Percentiles rank a stretch among this genome's conserved stretches.
phyloP scores from a whole-genome alignment of 2,113 vertebrate species.

The Edolisoma coerulescens region DNA sequence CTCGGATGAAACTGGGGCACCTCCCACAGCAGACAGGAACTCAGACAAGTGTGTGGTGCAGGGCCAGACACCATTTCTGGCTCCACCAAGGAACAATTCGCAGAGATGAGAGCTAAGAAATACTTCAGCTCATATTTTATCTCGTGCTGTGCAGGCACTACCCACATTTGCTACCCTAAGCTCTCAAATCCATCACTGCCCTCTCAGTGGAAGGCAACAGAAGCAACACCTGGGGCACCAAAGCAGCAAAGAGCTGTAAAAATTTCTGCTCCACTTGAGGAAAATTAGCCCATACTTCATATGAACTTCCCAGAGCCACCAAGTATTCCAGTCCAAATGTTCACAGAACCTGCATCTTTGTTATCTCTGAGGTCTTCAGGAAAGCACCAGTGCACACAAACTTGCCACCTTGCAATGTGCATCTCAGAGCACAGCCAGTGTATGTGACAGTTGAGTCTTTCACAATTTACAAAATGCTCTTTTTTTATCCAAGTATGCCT shows the following conservation, averaged over 20 bases:
- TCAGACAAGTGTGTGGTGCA: background rate
- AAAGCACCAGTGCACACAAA: background rate
- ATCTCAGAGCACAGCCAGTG: background rate
- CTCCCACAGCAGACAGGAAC: background rate
- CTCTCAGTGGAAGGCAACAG: background rate
- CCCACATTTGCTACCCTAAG: background rate
- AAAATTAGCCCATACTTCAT: background rate
- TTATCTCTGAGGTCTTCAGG: background rate
- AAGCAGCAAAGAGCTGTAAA: background rate
- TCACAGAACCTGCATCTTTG: background rate
- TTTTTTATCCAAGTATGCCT: background rate
- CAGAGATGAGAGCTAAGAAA: background rate
- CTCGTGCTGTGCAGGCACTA: background rate
- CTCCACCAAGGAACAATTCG: background rate
- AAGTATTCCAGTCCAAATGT: background rate
- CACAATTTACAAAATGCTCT: background rate
- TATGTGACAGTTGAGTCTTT: background rate
- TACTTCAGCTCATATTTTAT: background rate
- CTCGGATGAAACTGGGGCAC: background rate
- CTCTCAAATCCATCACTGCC: background rate
- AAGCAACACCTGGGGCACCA: background rate
- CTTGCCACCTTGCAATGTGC: fast-evolving
- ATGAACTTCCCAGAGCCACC: background rate
- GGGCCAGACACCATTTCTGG: background rate
- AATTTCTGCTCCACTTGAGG: background rate